phyloP scores from a whole-genome alignment of 2,113 vertebrate species.

The Chloropsis cyanopogon region DNA sequence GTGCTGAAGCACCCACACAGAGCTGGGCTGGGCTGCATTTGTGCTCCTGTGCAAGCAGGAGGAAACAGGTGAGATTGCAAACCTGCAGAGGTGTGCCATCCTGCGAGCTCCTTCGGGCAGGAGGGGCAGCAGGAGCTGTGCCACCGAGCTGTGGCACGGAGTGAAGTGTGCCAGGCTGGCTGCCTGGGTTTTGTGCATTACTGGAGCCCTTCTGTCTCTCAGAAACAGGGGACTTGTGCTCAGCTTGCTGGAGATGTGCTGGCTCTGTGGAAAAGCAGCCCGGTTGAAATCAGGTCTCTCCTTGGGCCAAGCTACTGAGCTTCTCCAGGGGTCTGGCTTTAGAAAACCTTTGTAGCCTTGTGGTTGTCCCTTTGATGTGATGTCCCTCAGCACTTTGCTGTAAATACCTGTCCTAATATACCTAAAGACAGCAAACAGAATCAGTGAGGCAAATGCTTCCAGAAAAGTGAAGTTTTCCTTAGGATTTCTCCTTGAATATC shows the following conservation, averaged over 20 bases:
- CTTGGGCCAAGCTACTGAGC: background rate
- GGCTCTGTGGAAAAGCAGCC: background rate
- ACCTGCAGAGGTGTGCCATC: background rate
- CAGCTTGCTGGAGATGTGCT: background rate
- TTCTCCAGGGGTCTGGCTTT: background rate
- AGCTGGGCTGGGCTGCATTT: accelerated
- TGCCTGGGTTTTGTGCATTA: background rate
- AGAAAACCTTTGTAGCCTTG: background rate
- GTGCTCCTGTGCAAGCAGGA: background rate
- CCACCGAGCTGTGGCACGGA: accelerated
- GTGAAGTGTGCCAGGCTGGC: background rate
- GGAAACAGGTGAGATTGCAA: background rate
- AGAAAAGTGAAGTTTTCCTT: background rate
- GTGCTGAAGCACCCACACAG: accelerated
- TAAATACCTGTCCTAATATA: background rate
- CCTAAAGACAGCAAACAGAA: background rate
- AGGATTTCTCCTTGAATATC: background rate
- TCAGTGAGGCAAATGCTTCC: background rate
- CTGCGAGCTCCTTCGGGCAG: background rate
- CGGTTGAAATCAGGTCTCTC: background rate
- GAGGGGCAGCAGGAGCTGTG: background rate
- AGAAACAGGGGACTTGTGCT: background rate
- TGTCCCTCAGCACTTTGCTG: background rate
- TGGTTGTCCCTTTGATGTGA: background rate
- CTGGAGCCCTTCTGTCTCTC: background rate